Evolutionary conservation across 2,797 vertebrate species (phyloP), one percentile per base, ranked within the genome.

Genomic region (Protosalanx chinensis): DNA sequence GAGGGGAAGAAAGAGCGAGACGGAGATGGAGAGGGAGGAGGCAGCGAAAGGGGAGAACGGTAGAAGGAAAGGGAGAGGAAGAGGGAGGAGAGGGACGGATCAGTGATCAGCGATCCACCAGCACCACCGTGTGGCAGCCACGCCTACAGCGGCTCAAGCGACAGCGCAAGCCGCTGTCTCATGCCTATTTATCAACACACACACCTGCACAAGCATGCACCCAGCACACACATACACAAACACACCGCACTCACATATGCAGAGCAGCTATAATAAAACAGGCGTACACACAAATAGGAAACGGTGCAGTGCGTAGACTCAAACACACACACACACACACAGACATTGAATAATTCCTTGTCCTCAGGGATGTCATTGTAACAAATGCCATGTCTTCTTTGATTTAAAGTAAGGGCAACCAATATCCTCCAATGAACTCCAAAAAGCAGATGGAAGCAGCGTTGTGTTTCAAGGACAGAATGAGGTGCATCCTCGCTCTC

Each of bases 101-200:
- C 41, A 29, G 20, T 8, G 56, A 82, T 85, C 83, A 88, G 66
- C 64, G 82, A 85, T 88, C 85, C 91, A 87, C 84, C 81, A 93
- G 91, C 88, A 82, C 92, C 92, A 88, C 87, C 92, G 89, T 88
- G 91, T 93, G 92, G 91, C 62, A 6, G 60, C 63, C 72, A 18
- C 30, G 41, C 64, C 53, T 6, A 68, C 30, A 6, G 29, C 29
- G 29, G 18, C 27, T 16, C 51, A 46, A n/a, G 27, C 20, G 12
- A 15, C 16, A 1, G 51, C n/a, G 30, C 30, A 33, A 32, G 29
- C 32, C 27, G 29, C 20, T 27, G 20, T 56, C 49, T 71, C 32
- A 53, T 53, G 37, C 49, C 57, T 56, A 57, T 20, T 67, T 57
- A 66, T 68, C 51, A 59, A 27, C 13, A n/a, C 15, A 33, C 71